Base-by-base conservation (phyloP, 2,888 invertebrate species). In the Arctia plantaginis region DNA sequence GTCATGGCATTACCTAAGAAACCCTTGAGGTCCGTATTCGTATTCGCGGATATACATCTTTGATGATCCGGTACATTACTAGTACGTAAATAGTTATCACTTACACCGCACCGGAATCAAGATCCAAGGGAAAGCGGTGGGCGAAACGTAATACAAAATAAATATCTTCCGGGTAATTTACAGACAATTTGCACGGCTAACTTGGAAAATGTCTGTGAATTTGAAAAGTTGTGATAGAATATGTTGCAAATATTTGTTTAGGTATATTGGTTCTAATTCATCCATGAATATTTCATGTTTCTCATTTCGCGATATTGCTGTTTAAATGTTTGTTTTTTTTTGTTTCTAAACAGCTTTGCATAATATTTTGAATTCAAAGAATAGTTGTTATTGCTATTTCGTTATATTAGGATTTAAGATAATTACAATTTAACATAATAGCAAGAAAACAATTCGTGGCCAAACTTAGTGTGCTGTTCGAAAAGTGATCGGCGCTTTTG, bases 141-240 rank as follows among this genome's bases (percentile, higher is more conserved):
- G 27, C 27, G 3, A 27, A 59, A 59, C 4, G 27, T 59, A 15
- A 15, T 30, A n/a, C 27, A 68, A 51, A 33, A 68, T 51, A 51
- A 33, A 30, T 20, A 23, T 12, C 30, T 47, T 51, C n/a, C 8
- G 23, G 13, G 33, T 13, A 68, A 13, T 13, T 27, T 59, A 27
- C 59, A 15, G 27, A 27, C 27, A 59, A 27, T 59, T 59, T n/a
- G 20, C 33, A 30, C 23, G 51, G 4, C 51, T 8, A 51, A 51
- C 51, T 51, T 51, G 23, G 33, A 59, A 69, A 59, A 59, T 27
- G n/a, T 69, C 51, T n/a, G 51, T 47, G 8, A 69, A 69, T 69
- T 23, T 39, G 55, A 70, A 70, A 70, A 64, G 70, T 70, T 70
- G 44, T 59, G 27, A 69, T 69, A 41, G 69, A 64, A 70, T 47